phyloP scores from a whole-genome alignment of 2,797 vertebrate genomes.

The Otus scops region DNA sequence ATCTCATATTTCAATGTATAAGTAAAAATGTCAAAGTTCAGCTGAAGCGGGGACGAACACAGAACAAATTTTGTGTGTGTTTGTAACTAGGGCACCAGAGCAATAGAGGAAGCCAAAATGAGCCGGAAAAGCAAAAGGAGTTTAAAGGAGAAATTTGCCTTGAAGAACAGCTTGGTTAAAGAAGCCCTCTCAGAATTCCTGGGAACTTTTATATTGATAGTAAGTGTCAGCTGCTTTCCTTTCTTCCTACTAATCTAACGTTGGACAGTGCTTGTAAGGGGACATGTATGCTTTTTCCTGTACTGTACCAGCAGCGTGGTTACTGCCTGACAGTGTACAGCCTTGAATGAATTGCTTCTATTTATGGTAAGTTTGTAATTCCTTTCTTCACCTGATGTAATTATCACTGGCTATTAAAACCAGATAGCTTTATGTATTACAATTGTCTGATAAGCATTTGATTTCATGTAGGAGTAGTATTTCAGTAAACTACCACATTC shows the following conservation, averaged over 20 bases:
- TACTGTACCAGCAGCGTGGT: not conserved
- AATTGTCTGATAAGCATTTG: not conserved
- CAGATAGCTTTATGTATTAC: not conserved
- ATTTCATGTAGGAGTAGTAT: not conserved
- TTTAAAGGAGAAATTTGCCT: slow-evolving; percentile 82
- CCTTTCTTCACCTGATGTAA: slow-evolving; percentile 4
- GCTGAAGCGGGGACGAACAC: slow-evolving; percentile 25
- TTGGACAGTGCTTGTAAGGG: slow-evolving; percentile 22
- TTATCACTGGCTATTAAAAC: not conserved
- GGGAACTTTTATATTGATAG: slow-evolving; percentile 91
- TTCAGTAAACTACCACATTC: not conserved
- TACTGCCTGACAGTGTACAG: slow-evolving; percentile 13
- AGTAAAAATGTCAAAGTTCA: slow-evolving; percentile 72
- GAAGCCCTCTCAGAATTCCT: slow-evolving; percentile 93
- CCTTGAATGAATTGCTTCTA: slow-evolving; percentile 9
- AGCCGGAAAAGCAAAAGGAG: slow-evolving; percentile 74
- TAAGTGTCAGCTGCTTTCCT: slow-evolving; percentile 82
- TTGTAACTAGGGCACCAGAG: slow-evolving; percentile 38
- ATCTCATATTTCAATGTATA: slow-evolving; percentile 60
- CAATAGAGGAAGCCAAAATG: slow-evolving; percentile 70
- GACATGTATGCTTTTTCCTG: not conserved
- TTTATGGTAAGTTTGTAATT: slow-evolving; percentile 23
- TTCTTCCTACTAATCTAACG: slow-evolving; percentile 41
- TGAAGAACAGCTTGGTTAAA: slow-evolving; percentile 85
- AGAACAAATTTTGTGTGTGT: slow-evolving; percentile 42